A percentile compares a stretch with the other conserved stretches of the same genome.
Evolutionary conservation across 2,113 vertebrate species (phyloP).

Genomic region (Elanoides forficatus): DNA sequence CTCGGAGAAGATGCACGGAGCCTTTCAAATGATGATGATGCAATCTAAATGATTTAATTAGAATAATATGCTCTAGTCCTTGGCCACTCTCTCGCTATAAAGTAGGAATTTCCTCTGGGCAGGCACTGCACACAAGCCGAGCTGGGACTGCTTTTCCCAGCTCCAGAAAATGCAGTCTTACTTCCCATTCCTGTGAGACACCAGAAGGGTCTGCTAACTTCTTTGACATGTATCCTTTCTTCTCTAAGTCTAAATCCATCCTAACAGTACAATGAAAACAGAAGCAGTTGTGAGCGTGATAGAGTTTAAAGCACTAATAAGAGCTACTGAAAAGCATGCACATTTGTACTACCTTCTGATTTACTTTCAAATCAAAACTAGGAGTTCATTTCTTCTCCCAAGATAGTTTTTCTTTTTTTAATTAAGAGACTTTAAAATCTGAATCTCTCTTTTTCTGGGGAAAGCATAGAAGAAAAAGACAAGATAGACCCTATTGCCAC

Average conservation of each 20-base stretch:
- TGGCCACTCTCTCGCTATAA: neutral
- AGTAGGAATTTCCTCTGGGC: conserved; percentile 54
- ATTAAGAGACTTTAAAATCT: neutral
- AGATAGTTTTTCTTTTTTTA: neutral
- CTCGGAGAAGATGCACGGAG: neutral
- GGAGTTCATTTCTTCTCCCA: neutral
- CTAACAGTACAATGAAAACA: neutral
- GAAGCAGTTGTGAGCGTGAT: neutral
- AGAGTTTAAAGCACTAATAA: neutral
- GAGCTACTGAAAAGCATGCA: neutral
- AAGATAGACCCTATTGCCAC: neutral
- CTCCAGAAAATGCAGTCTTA: neutral
- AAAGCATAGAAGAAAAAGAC: neutral
- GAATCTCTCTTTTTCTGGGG: neutral
- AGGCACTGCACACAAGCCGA: neutral
- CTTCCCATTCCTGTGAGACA: conserved; percentile 24
- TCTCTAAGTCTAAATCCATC: neutral
- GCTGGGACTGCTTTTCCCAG: neutral
- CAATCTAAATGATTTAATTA: conserved; percentile 40
- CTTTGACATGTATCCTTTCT: conserved; percentile 11
- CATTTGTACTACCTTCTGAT: neutral
- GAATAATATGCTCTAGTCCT: conserved; percentile 29
- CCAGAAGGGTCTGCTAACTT: neutral
- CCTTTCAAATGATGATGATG: neutral
- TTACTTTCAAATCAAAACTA: neutral